Evolutionary conservation across 2,888 invertebrate genomes (phyloP).

Genomic region (Halocaridina rubra): DNA sequence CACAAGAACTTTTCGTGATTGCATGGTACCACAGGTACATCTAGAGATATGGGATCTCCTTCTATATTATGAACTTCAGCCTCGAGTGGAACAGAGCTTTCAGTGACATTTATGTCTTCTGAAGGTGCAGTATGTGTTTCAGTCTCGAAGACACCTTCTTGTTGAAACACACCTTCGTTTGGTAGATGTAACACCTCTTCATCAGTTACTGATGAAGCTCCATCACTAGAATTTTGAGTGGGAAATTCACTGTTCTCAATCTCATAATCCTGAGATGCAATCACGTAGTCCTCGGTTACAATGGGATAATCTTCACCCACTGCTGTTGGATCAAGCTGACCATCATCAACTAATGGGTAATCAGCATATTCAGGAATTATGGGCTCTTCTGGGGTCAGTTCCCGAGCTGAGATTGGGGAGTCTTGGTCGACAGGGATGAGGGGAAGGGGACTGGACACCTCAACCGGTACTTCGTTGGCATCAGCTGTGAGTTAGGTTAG

Average conservation of each 20-base stretch:
- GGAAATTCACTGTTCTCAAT: neutral
- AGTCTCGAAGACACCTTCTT: neutral
- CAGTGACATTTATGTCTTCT: neutral
- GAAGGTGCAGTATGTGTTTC: neutral
- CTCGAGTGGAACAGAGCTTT: neutral
- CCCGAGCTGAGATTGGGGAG: neutral
- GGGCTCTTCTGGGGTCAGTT: neutral
- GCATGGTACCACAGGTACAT: conserved; percentile 11
- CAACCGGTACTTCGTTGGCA: neutral
- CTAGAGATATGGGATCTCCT: conserved; percentile 69
- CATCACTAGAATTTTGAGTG: neutral
- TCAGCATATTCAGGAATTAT: neutral
- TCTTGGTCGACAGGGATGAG: neutral
- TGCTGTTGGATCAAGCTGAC: neutral
- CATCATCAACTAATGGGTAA: neutral
- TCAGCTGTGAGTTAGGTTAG: conserved; percentile 49
- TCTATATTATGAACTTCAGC: conserved; percentile 67
- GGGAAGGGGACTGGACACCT: neutral
- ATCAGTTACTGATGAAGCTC: neutral
- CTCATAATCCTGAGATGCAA: neutral
- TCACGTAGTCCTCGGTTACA: neutral
- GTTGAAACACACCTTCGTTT: neutral
- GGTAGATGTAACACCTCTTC: neutral
- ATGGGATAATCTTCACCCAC: neutral
- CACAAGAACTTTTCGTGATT: conserved; percentile 64